Conservation (phyloP, 1,140 invertebrate species). For the Plutomurus gul region DNA sequence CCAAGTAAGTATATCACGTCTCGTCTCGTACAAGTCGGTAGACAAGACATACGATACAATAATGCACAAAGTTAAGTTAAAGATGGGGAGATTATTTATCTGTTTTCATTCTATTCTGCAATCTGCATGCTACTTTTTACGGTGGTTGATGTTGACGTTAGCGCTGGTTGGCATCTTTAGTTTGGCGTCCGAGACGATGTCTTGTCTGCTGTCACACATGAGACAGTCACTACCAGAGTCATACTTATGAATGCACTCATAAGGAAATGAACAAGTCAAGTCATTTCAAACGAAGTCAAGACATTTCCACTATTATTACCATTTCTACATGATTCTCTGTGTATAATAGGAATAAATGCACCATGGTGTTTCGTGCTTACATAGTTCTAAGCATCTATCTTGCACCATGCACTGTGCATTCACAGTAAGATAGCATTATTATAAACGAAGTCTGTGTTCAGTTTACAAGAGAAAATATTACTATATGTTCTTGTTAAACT, state of each 20-base stretch:
- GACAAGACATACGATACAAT: not conserved
- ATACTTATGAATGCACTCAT: not conserved
- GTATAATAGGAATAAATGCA: too few species aligned
- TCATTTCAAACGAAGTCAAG: too few species aligned
- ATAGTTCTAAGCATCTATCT: too few species aligned
- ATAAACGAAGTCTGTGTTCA: too few species aligned
- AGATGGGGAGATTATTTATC: not conserved
- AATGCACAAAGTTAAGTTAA: not conserved
- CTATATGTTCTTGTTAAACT: too few species aligned
- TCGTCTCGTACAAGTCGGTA: not conserved
- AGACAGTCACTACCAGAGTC: not conserved
- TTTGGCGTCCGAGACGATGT: not conserved
- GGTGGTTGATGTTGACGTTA: slow-evolving; percentile 12
- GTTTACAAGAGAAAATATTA: too few species aligned
- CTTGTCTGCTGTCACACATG: not conserved
- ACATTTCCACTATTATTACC: too few species aligned
- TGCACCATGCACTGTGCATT: too few species aligned
- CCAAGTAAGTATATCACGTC: not conserved
- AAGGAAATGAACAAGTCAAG: not conserved
- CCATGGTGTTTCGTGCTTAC: too few species aligned
- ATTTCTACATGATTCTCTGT: too few species aligned
- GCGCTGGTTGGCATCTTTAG: not conserved
- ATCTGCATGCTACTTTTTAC: slow-evolving; percentile 17
- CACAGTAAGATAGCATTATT: too few species aligned
- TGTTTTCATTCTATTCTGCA: slow-evolving; percentile 10